Conservation (phyloP, 2,113 vertebrate genomes). For the Monopterus albus region DNA sequence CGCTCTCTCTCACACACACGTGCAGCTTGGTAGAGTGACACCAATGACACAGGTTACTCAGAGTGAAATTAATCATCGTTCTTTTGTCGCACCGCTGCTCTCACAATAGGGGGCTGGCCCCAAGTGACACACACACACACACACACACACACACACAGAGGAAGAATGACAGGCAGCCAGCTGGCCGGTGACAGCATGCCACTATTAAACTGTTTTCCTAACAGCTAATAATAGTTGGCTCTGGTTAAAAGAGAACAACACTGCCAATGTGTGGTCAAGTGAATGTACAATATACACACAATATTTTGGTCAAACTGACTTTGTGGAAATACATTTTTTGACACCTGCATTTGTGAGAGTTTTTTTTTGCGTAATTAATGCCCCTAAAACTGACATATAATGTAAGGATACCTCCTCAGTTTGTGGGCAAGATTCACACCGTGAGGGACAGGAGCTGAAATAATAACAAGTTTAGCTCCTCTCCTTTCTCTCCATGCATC, state of each 20-base stretch:
- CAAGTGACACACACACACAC: conserved; percentile 54
- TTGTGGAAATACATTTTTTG: too few species aligned
- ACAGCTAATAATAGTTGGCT: conserved; percentile 60
- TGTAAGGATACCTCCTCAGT: too few species aligned
- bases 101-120: conserved; percentile 71
- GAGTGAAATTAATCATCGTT: conserved; percentile 84
- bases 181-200: conserved; percentile 66
- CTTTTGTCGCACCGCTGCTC: conserved; percentile 76
- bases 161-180: conserved; percentile 71
- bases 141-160: conserved; percentile 12
- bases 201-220: conserved; percentile 57
- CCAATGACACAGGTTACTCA: conserved; percentile 72
- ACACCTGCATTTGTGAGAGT: too few species aligned
- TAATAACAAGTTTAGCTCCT: too few species aligned
- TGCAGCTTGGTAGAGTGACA: conserved; percentile 30
- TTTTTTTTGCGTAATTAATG: too few species aligned
- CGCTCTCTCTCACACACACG: conserved; percentile 41
- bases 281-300: not conserved
- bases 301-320: not conserved
- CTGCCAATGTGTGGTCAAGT: conserved; percentile 32
- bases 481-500: too few species aligned
- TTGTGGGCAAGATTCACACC: too few species aligned
- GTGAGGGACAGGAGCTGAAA: too few species aligned
- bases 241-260: conserved; percentile 33
- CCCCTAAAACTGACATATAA: too few species aligned